Conservation (phyloP, 2,113 vertebrate species). For the Saccopteryx bilineata region DNA sequence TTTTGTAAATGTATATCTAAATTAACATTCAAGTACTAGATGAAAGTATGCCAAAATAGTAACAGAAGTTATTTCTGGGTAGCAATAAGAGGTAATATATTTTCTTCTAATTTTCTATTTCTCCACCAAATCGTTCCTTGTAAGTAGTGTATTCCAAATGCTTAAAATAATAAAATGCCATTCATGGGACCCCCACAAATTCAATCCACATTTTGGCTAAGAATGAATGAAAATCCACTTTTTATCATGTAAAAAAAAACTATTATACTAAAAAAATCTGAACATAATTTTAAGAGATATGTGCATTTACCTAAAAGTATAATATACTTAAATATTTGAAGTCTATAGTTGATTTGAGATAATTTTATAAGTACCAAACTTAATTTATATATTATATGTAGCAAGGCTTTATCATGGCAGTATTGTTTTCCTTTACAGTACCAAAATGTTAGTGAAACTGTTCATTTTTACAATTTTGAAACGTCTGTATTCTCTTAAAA, state of each 20-base stretch:
- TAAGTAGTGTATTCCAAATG: neutral
- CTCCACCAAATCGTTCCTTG: neutral
- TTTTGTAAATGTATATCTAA: constrained; percentile 8
- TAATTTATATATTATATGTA: neutral
- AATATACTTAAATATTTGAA: constrained; percentile 22
- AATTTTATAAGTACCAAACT: neutral
- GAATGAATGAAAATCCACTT: neutral
- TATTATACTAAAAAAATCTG: neutral
- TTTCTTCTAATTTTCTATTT: constrained; percentile 37
- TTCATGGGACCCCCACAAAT: neutral
- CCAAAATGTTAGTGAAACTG: neutral
- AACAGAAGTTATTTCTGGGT: constrained; percentile 2
- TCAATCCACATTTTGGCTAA: constrained; percentile 36
- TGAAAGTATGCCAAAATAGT: neutral
- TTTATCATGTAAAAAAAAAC: neutral
- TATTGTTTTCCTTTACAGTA: constrained; percentile 17
- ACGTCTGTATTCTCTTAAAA: neutral
- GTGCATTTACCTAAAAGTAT: constrained; percentile 4
- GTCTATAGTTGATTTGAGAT: neutral
- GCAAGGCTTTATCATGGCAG: neutral
- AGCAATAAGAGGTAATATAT: neutral
- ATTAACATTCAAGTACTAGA: neutral
- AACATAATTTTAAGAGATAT: neutral
- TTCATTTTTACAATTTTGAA: neutral
- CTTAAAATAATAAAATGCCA: neutral